A percentile compares a stretch with the other conserved stretches of the same genome.
These are phyloP conservation scores for Oeneis ivallda DNA, from an alignment of 2,888 invertebrate genomes.

Conservation along the genomic window DNA sequence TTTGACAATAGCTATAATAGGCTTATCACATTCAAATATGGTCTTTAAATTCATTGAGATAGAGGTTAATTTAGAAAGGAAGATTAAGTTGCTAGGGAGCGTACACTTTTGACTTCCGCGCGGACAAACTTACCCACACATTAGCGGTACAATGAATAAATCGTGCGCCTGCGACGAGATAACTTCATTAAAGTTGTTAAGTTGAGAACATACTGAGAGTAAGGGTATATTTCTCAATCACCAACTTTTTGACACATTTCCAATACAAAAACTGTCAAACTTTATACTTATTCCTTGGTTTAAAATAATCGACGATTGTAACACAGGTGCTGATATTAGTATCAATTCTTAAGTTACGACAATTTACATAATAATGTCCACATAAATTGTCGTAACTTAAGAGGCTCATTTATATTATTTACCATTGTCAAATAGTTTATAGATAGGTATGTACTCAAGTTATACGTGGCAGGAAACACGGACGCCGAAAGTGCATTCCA, in stretches of 20 bases:
- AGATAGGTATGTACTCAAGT: too few species aligned
- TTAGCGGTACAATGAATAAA: constrained; percentile 62
- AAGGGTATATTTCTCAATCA: too few species aligned
- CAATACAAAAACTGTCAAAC: too few species aligned
- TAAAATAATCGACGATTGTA: too few species aligned
- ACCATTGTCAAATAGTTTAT: too few species aligned
- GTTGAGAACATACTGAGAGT: constrained; percentile 31
- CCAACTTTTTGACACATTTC: too few species aligned
- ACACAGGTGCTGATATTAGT: too few species aligned
- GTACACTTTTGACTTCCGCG: constrained; percentile 61
- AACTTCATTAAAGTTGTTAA: constrained; percentile 54
- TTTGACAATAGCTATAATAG: constrained; percentile 48
- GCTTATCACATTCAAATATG: constrained; percentile 23
- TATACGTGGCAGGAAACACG: too few species aligned
- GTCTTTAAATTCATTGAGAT: background rate
- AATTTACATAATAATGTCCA: background rate
- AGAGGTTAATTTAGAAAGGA: constrained; percentile 33
- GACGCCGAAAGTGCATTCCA: too few species aligned
- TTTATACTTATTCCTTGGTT: too few species aligned
- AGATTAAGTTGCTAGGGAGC: constrained; percentile 41
- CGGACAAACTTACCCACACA: constrained; percentile 71
- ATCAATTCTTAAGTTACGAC: background rate
- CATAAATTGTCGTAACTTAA: too few species aligned
- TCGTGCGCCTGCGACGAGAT: constrained; percentile 58
- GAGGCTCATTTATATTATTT: too few species aligned